phyloP scores from a whole-genome alignment of 2,797 vertebrate genomes.

The Gymnoscopelus microlampas region DNA sequence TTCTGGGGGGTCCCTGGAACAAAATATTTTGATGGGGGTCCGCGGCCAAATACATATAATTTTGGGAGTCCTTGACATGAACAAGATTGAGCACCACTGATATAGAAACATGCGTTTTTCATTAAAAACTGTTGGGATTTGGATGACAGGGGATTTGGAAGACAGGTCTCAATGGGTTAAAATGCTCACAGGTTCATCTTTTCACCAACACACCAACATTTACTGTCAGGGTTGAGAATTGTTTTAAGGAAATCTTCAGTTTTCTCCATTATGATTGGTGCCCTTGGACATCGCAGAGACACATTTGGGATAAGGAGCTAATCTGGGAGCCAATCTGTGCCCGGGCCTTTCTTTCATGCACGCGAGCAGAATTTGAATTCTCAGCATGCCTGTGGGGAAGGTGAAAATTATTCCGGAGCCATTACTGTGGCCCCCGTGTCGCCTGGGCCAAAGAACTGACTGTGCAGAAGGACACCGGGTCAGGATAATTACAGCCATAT shows the following conservation, averaged over 20 bases:
- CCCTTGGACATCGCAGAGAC: constrained; percentile 44
- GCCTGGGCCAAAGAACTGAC: constrained; percentile 42
- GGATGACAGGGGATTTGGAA: no score
- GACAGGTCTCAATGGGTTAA: no score
- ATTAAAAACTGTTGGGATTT: no score
- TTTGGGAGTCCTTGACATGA: no score
- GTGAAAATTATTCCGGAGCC: constrained; percentile 65
- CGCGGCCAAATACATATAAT: no score
- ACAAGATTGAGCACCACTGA: no score
- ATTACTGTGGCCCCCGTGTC: constrained; percentile 57
- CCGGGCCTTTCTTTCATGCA: constrained; percentile 37
- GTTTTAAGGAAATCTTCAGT: constrained; percentile 3
- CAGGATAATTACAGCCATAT: constrained; percentile 61
- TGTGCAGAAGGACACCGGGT: constrained; percentile 59
- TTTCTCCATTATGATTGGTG: constrained; percentile 42
- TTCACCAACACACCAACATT: constrained; percentile 26
- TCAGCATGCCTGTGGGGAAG: constrained; percentile 56
- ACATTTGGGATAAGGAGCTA: constrained; percentile 60
- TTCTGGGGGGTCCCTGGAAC: no score
- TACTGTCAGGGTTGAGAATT: constrained; percentile 12
- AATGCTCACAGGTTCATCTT: constrained; percentile 12
- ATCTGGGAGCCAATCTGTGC: constrained; percentile 60
- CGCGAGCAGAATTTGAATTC: constrained; percentile 63
- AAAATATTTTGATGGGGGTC: no score
- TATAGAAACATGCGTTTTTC: no score